These are phyloP conservation scores for Agrilus mali DNA, from an alignment of 2,888 invertebrate genomes.

Conservation along the genomic window DNA sequence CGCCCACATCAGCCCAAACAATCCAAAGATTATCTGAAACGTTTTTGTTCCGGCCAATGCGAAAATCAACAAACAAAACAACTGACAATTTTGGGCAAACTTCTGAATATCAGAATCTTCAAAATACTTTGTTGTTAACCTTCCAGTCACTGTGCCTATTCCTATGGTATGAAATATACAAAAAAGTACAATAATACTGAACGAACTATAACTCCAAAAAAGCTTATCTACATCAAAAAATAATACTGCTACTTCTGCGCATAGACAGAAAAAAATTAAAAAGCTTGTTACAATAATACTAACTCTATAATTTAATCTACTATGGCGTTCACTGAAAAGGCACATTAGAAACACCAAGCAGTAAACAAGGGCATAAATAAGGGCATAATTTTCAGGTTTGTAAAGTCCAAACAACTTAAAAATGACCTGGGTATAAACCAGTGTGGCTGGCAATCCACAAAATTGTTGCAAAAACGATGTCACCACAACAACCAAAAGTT, in stretches of 20 bases:
- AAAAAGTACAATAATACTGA: constrained; percentile 23
- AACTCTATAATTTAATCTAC: constrained; percentile 35
- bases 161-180: constrained; percentile 26
- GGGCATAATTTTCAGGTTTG: constrained; percentile 12
- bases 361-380: constrained; percentile 24
- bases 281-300: constrained; percentile 47
- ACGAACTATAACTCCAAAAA: constrained; percentile 23
- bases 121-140: constrained; percentile 25
- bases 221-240: constrained; percentile 35
- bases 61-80: constrained; percentile 24
- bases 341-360: constrained; percentile 22
- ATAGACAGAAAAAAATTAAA: constrained; percentile 42
- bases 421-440: constrained; percentile 29
- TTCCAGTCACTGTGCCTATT: constrained; percentile 25
- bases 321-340: constrained; percentile 21
- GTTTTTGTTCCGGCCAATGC: constrained; percentile 31
- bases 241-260: constrained; percentile 40
- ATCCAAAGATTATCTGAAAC: constrained; percentile 38
- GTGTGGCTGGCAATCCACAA: constrained; percentile 26
- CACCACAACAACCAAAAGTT: constrained; percentile 21
- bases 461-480: constrained; percentile 27
- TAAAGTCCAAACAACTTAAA: constrained; percentile 21
- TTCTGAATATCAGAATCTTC: constrained; percentile 18
- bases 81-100: constrained; percentile 21
- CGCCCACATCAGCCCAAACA: constrained; percentile 32